Evolutionary conservation across 2,888 invertebrate genomes (phyloP).

Genomic region (Camptogramma bilineatum): DNA sequence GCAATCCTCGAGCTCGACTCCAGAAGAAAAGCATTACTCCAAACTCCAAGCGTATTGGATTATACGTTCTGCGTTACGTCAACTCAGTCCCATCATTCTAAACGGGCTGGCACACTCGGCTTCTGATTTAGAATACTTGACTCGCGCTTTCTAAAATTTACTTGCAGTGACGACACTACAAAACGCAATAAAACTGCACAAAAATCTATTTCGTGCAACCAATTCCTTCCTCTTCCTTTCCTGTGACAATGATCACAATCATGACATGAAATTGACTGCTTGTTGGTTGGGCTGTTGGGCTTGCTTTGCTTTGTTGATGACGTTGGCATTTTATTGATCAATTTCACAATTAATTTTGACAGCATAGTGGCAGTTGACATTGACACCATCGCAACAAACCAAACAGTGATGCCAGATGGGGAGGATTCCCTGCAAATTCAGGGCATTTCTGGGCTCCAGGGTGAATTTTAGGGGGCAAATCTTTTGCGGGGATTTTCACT

Average conservation of each 20-base stretch:
- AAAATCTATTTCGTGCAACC: conserved; percentile 28
- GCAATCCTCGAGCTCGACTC: conserved; percentile 59
- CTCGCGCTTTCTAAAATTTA: conserved; percentile 65
- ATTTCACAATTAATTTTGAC: no score
- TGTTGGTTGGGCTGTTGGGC: background rate
- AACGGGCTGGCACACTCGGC: conserved; percentile 51
- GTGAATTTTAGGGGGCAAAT: no score
- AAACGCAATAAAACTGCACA: conserved; percentile 44
- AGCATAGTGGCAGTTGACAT: no score
- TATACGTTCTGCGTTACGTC: conserved; percentile 61
- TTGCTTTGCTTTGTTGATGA: background rate
- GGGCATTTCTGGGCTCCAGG: no score
- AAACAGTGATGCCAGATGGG: no score
- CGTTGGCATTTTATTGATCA: no score
- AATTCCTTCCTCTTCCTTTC: background rate
- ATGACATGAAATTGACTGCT: background rate
- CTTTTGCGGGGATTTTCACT: no score
- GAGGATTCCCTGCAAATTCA: no score
- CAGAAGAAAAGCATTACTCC: conserved; percentile 66
- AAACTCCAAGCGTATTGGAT: conserved; percentile 45
- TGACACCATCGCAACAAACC: no score
- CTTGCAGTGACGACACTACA: conserved; percentile 57
- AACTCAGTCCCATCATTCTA: conserved; percentile 68
- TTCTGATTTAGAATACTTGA: conserved; percentile 44
- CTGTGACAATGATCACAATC: no score